Evolutionary conservation across 1,140 invertebrate genomes (phyloP).

Genomic region (Drosophila erecta): DNA sequence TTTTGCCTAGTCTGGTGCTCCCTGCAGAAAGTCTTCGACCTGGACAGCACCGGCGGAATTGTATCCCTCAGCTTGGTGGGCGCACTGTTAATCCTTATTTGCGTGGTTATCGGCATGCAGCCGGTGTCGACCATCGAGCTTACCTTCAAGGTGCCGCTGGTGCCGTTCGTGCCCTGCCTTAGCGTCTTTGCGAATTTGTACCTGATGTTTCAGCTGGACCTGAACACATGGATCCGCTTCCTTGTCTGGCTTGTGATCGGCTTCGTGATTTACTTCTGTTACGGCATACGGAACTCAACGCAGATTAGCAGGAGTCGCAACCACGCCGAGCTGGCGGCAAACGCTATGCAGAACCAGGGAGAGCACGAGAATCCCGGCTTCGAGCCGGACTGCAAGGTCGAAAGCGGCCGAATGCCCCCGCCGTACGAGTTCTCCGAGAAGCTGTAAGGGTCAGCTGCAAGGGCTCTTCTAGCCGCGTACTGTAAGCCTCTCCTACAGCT

Average conservation of each 20-base stretch:
- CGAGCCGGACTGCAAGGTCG: slow-evolving; percentile 74
- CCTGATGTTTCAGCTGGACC: slow-evolving; percentile 94
- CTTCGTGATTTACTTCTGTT: slow-evolving; percentile 87
- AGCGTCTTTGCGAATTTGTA: slow-evolving; percentile 95
- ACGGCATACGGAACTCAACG: slow-evolving; percentile 86
- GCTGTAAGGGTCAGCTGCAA: slow-evolving; percentile 42
- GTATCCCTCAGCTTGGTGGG: slow-evolving; percentile 68
- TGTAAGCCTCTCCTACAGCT: slow-evolving; percentile 3
- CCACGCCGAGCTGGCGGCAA: slow-evolving; percentile 59
- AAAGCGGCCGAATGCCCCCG: slow-evolving; percentile 47
- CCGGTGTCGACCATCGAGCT: slow-evolving; percentile 71
- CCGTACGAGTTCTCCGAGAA: slow-evolving; percentile 60
- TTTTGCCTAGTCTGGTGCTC: slow-evolving; percentile 67
- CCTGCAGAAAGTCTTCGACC: slow-evolving; percentile 50
- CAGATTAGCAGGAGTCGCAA: slow-evolving; percentile 72
- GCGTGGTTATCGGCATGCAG: slow-evolving; percentile 73
- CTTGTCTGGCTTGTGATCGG: slow-evolving; percentile 92
- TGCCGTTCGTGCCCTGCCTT: slow-evolving; percentile 93
- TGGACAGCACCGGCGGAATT: slow-evolving; percentile 40
- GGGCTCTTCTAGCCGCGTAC: slow-evolving; percentile 1
- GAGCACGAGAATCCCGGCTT: slow-evolving; percentile 74
- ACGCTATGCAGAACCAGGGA: slow-evolving; percentile 44
- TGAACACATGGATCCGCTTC: slow-evolving; percentile 94
- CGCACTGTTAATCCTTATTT: slow-evolving; percentile 61
- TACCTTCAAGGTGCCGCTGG: slow-evolving; percentile 91